Evolutionary conservation across 2,888 invertebrate genomes (phyloP), one percentile per base, ranked within the genome.

Genomic region (Eupithecia insigniata): DNA sequence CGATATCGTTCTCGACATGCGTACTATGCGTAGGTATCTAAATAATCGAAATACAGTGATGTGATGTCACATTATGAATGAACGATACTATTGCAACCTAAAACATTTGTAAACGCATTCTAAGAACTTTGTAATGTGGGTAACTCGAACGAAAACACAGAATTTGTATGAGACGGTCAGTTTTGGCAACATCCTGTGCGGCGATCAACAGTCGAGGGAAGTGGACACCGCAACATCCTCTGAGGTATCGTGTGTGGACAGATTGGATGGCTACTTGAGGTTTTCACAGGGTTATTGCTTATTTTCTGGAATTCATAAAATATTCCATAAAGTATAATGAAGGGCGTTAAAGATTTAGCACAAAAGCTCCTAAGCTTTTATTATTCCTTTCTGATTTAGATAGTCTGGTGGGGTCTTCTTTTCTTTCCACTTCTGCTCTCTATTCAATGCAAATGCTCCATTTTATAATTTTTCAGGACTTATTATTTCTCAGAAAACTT

Each of bases 221-320:
- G 91, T 92, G 89, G 88, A 89, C 89, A 90, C 92, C 92, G 92
- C 92, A 92, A 93, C 93, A 93, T 93, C 93, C 93, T 90, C 82
- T 78, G 84, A 71, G 71, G 76, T 81, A 81, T 80, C n/a, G 69
- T 67, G 67, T 78, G 76, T 74, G 67, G 75, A 79, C 74, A 71
- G 69, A 36, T 67, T 68, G 66, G 58, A 66, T 51, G 4, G 67
- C 66, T 32, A 69, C 60, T 46, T 36, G 36, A 22, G 10, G 62
- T 62, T 62, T 62, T 62, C 14, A 34, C n/a, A 0, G 32, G n/a
- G 18, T 43, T 36, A 36, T 36, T 36, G 16, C 0, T 39, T 43
- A 18, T 43, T 39, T 46, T 51, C 22, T 51, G 3, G 51, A 51
- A 51, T 22, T 51, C 12, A 22, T 22, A 3, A 22, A 22, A n/a